Evolutionary conservation across 1,140 invertebrate species (phyloP).

Genomic region (Drosophila pruinosa): DNA sequence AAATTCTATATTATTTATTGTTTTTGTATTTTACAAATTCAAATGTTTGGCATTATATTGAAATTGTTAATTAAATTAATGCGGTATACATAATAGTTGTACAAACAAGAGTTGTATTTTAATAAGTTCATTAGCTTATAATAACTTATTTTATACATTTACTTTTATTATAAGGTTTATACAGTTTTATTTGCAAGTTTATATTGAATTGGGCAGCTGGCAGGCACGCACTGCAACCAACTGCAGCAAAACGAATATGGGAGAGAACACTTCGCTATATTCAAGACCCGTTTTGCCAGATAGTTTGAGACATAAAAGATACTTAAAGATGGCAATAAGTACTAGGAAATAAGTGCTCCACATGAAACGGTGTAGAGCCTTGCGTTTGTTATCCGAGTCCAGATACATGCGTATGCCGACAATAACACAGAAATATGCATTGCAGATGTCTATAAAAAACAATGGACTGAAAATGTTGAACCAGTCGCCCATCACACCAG

Average conservation of each 20-base stretch:
- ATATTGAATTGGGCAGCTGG: constrained; percentile 87
- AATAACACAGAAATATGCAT: constrained; percentile 97
- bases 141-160: constrained; percentile 13
- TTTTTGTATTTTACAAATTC: too few relatives aligned
- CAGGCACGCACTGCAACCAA: constrained; percentile 95
- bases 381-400: constrained; percentile 89
- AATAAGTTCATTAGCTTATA: constrained; percentile 1
- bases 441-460: constrained; percentile 95
- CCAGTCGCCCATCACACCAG: constrained; percentile 85
- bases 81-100: too few relatives aligned
- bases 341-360: constrained; percentile 94
- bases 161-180: neutral
- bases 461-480: constrained; percentile 95
- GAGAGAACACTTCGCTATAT: constrained; percentile 96
- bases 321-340: constrained; percentile 95
- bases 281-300: constrained; percentile 90
- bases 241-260: constrained; percentile 94
- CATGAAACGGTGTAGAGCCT: constrained; percentile 89
- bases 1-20: too few relatives aligned
- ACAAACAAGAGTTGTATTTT: constrained; percentile 14
- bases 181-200: constrained; percentile 4
- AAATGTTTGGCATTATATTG: neutral
- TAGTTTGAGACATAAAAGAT: constrained; percentile 94
- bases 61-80: too few relatives aligned
- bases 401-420: constrained; percentile 96